These are phyloP conservation scores for Latrodectus hesperus DNA, from an alignment of 2,888 invertebrate genomes.

Conservation along the genomic window DNA sequence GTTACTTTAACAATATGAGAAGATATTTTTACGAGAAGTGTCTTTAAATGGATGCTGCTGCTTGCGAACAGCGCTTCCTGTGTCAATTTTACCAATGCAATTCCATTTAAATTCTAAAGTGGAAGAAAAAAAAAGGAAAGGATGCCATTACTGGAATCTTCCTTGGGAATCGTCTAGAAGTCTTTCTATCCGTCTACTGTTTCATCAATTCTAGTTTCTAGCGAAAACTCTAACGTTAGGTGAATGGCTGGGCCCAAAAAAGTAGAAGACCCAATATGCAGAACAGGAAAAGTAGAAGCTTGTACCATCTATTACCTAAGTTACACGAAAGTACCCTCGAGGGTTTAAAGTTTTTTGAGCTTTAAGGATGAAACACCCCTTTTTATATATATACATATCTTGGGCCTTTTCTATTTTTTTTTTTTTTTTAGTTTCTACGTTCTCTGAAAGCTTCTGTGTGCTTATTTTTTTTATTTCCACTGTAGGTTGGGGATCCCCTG, in stretches of 20 bases:
- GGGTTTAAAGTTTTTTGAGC: slow-evolving; percentile 56
- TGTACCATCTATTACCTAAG: slow-evolving; percentile 67
- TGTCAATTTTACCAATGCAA: background rate
- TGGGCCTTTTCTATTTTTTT: slow-evolving; percentile 60
- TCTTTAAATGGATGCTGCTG: background rate
- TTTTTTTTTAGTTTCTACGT: slow-evolving; percentile 28
- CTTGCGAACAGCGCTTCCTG: background rate
- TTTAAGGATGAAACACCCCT: slow-evolving; percentile 43
- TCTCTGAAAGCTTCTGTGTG: slow-evolving; percentile 15
- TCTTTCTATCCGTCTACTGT: slow-evolving; percentile 47
- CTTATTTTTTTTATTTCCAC: slow-evolving; percentile 19
- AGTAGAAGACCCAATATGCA: slow-evolving; percentile 53
- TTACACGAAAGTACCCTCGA: slow-evolving; percentile 60
- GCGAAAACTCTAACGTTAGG: slow-evolving; percentile 21
- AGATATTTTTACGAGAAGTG: background rate
- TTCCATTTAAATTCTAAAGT: slow-evolving; percentile 40
- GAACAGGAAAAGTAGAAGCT: slow-evolving; percentile 46
- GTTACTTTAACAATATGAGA: no score
- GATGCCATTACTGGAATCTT: slow-evolving; percentile 44
- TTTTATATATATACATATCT: slow-evolving; percentile 62
- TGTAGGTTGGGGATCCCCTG: slow-evolving; percentile 39
- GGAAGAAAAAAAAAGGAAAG: background rate
- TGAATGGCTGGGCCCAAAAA: slow-evolving; percentile 6
- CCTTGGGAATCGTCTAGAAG: slow-evolving; percentile 21
- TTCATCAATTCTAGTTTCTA: slow-evolving; percentile 59